Base-by-base conservation (phyloP, 1,140 invertebrate species). In the Magallana angulata region DNA sequence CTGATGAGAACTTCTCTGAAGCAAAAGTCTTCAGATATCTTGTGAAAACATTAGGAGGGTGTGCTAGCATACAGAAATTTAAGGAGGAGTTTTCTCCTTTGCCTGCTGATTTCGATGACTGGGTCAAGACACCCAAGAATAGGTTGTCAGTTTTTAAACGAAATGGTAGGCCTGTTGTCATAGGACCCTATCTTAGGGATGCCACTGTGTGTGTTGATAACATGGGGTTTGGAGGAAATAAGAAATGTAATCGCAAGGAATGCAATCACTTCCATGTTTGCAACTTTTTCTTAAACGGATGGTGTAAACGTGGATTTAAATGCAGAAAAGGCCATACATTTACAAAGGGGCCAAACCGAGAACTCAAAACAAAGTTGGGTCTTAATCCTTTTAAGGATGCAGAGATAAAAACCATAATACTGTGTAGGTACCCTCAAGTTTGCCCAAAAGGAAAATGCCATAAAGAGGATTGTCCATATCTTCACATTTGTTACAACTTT, bases 321-420 rank as follows among this genome's bases (percentile, higher is more conserved):
- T 76, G 68, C 36, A 76, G 68, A 30, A 24, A 30, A 76, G 68
- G 68, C 9, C 68, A 76, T 76, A 76, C 68, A 30, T 76, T 76
- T 76, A 76, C 68, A 76, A 76, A 76, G 24, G 68, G 68, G 12
- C 68, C 30, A 18, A 76, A 76, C 3, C 7, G 68, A 12, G 68
- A 11, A 12, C 12, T 76, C 11, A 76, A 76, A 76, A 24, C 68
- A 76, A 76, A 76, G 24, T 24, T 76, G 9, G 68, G 68, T 11
- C 68, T 76, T 76, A 76, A 76, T 76, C 68, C 68, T 30, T 76
- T 76, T 30, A 76, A 76, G 30, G 68, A 76, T 76, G 68, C 24
- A 36, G 68, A 76, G 24, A 76, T 76, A 36, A 76, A 76, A 76
- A 48, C 68, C 1, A 76, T 76, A 12, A 24, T 76, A 8, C 68